phyloP scores from a whole-genome alignment of 2,113 vertebrate genomes.

The Lates calcarifer region DNA sequence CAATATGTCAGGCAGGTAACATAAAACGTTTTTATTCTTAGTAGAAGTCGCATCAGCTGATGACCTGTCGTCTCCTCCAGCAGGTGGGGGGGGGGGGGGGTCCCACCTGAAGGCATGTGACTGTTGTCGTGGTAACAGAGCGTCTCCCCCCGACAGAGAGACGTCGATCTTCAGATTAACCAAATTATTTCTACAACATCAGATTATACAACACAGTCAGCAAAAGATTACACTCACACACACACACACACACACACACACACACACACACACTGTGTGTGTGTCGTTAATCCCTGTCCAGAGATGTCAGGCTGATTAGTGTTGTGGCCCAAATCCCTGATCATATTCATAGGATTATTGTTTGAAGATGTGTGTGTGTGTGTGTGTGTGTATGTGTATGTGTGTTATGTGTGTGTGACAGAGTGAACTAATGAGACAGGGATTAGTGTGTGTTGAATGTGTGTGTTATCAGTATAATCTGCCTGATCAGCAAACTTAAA shows the following conservation, averaged over 20 bases:
- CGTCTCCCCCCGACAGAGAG: not conserved
- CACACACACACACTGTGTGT: not conserved
- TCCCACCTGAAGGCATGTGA: not conserved
- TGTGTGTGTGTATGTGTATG: conserved; percentile 20
- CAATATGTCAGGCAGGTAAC: no score
- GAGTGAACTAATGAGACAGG: not conserved
- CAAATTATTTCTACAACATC: conserved; percentile 48
- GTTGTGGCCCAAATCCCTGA: conserved; percentile 62
- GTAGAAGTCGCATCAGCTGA: no score
- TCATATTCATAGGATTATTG: conserved; percentile 71
- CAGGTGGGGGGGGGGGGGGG: no score
- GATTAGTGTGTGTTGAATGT: conserved; percentile 16
- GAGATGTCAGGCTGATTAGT: conserved; percentile 62
- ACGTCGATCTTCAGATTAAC: conserved; percentile 28
- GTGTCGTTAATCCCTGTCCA: conserved; percentile 39
- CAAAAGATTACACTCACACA: conserved; percentile 39
- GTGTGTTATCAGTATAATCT: conserved; percentile 55
- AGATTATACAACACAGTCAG: conserved; percentile 49
- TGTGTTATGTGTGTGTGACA: not conserved
- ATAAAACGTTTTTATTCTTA: no score
- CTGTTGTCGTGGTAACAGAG: not conserved
- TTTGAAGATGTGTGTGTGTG: conserved; percentile 39
- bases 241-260: no score
- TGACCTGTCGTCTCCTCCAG: no score
- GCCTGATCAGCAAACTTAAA: not conserved